Conservation (phyloP, 1,140 invertebrate species). For the Oscheius sp. region DNA sequence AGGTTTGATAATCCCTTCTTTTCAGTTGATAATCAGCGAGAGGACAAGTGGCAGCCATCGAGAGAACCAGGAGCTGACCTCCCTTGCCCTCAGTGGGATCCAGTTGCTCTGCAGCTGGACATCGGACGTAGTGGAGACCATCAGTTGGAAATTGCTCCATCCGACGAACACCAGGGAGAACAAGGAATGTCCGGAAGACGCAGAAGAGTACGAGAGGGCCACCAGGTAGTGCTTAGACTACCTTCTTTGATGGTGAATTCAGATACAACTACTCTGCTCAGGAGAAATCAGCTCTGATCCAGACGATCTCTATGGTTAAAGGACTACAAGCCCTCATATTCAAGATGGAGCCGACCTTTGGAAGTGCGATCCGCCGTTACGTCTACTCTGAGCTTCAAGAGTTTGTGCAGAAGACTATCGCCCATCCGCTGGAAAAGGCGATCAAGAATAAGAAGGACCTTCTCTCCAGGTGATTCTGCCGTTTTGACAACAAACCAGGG, state of each 20-base stretch:
- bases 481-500: background rate
- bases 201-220: slow-evolving; percentile 98
- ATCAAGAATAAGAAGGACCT: slow-evolving; percentile 98
- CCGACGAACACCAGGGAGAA: slow-evolving; percentile 96
- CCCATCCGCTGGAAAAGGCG: slow-evolving; percentile 90
- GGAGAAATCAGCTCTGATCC: slow-evolving; percentile 93
- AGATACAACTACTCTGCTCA: slow-evolving; percentile 94
- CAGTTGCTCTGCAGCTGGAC: slow-evolving; percentile 95
- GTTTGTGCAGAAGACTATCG: slow-evolving; percentile 84
- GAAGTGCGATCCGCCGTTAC: slow-evolving; percentile 86
- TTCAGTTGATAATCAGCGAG: slow-evolving; percentile 12
- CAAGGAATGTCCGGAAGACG: slow-evolving; percentile 84
- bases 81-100: slow-evolving; percentile 84
- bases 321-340: slow-evolving; percentile 94
- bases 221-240: slow-evolving; percentile 66
- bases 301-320: slow-evolving; percentile 93
- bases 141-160: slow-evolving; percentile 88
- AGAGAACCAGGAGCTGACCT: slow-evolving; percentile 88
- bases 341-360: slow-evolving; percentile 94
- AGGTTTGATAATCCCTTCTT: too few relatives aligned
- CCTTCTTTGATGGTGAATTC: slow-evolving; percentile 2
- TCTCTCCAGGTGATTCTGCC: slow-evolving; percentile 72
- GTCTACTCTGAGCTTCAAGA: slow-evolving; percentile 96
- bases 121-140: slow-evolving; percentile 88
- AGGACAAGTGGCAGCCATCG: slow-evolving; percentile 36